Conservation (phyloP, 2,113 vertebrate genomes). For the Prunella fulvescens region DNA sequence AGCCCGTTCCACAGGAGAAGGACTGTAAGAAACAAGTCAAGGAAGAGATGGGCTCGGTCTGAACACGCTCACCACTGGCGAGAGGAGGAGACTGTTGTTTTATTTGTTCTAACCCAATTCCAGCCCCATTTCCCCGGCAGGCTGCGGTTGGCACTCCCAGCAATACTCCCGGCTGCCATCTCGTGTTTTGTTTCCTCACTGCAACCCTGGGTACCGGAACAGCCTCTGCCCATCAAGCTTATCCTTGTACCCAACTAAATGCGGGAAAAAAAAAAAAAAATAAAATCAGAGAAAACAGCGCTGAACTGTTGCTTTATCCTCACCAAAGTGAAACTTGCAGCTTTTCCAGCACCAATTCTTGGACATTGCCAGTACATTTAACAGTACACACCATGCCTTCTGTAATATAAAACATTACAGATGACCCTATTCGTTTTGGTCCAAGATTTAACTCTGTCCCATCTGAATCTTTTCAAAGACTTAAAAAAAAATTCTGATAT, state of each 20-base stretch:
- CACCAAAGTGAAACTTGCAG: not conserved
- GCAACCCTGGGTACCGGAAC: not conserved
- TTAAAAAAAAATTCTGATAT: not conserved
- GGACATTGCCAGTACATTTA: not conserved
- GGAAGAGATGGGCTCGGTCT: not conserved
- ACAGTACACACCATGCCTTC: not conserved
- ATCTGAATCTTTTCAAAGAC: not conserved
- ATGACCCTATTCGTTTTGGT: not conserved
- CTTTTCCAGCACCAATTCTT: not conserved
- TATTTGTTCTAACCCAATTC: not conserved
- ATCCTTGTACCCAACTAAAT: not conserved
- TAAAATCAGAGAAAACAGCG: not conserved
- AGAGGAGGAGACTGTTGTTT: not conserved
- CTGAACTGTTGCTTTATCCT: not conserved
- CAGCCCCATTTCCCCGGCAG: not conserved
- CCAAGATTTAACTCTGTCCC: not conserved
- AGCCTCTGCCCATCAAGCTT: not conserved
- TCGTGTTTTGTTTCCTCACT: not conserved
- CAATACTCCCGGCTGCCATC: conserved; percentile 35
- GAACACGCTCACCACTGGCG: not conserved
- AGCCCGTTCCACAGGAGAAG: not conserved
- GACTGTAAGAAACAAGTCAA: not conserved
- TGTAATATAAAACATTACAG: not conserved
- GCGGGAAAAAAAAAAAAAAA: fast-evolving
- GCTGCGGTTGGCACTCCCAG: not conserved